These are phyloP conservation scores for Byasa hedistus DNA, from an alignment of 2,888 invertebrate genomes.

Conservation along the genomic window DNA sequence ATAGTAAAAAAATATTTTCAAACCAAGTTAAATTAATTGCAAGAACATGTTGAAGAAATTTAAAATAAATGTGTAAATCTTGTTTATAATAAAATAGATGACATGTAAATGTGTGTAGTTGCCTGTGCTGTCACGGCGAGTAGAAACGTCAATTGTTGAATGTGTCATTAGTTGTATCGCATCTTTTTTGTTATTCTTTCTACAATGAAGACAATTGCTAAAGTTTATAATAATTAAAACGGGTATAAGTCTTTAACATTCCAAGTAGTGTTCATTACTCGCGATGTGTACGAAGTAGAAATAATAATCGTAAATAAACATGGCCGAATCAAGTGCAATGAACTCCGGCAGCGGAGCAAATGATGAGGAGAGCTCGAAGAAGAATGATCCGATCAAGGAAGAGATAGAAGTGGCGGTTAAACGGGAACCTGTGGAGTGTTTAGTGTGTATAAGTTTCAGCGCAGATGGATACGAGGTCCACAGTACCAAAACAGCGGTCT, in stretches of 20 bases:
- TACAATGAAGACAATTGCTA: constrained; percentile 28
- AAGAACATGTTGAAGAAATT: too few species aligned
- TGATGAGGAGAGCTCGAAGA: constrained; percentile 42
- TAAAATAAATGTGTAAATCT: too few species aligned
- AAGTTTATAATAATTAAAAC: constrained; percentile 8
- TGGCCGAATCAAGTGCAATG: constrained; percentile 59
- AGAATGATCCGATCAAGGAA: constrained; percentile 49
- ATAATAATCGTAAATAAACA: constrained; percentile 38
- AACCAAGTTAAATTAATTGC: too few species aligned
- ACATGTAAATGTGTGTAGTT: not conserved
- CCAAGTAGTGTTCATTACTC: constrained; percentile 10
- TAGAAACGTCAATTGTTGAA: constrained; percentile 36
- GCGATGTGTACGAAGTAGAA: constrained; percentile 6
- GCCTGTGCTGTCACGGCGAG: constrained; percentile 4
- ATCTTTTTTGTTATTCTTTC: constrained; percentile 40
- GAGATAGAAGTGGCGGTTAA: constrained; percentile 57
- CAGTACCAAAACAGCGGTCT: constrained; percentile 46
- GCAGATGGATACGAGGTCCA: constrained; percentile 51
- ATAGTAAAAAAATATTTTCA: too few species aligned
- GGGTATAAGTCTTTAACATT: constrained; percentile 16
- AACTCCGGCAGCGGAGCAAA: constrained; percentile 49
- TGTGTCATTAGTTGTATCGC: constrained; percentile 35
- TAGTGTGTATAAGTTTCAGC: constrained; percentile 54
- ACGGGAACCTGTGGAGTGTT: constrained; percentile 60
- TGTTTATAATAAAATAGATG: too few species aligned